These are phyloP conservation scores for Pelodiscus sinensis DNA, from an alignment of 2,113 vertebrate species.

Conservation along the genomic window DNA sequence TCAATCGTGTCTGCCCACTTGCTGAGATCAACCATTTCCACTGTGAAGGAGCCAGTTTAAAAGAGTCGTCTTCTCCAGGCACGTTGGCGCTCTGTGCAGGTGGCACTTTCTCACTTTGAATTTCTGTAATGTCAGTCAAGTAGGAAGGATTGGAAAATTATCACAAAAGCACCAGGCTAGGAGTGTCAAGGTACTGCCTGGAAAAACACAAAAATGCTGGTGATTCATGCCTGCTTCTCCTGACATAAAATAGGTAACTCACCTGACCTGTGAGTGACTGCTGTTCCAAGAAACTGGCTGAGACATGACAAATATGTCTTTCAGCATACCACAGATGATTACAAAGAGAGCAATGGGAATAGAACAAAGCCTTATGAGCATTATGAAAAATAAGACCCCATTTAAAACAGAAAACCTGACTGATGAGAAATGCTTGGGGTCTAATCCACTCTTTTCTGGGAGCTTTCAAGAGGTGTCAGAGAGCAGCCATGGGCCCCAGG, in stretches of 20 bases:
- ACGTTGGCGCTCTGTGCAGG: rapidly evolving
- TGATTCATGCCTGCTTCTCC: slow-evolving; percentile 58
- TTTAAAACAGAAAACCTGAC: not conserved
- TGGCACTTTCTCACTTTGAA: slow-evolving; percentile 4
- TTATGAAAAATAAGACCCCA: slow-evolving; percentile 28
- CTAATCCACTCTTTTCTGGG: not conserved
- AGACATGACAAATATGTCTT: slow-evolving; percentile 72
- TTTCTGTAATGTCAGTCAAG: slow-evolving; percentile 47
- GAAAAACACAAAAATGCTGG: slow-evolving; percentile 45
- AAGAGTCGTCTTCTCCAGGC: rapidly evolving
- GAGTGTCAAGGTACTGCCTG: slow-evolving; percentile 51
- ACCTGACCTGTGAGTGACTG: slow-evolving; percentile 63
- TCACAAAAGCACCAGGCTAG: slow-evolving; percentile 34
- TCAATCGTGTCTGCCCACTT: not conserved
- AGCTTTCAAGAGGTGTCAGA: not conserved
- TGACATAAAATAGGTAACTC: slow-evolving; percentile 74
- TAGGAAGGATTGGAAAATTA: slow-evolving; percentile 4
- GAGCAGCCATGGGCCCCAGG: not conserved
- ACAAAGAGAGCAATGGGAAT: slow-evolving; percentile 35
- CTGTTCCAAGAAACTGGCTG: slow-evolving; percentile 51
- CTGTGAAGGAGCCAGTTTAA: rapidly evolving
- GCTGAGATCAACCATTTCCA: rapidly evolving
- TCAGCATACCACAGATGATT: slow-evolving; percentile 61
- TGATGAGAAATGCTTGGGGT: not conserved
- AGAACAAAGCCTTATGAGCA: not conserved